Evolutionary conservation across 1,140 invertebrate genomes (phyloP).

Genomic region (Teleopsis dalmanni): DNA sequence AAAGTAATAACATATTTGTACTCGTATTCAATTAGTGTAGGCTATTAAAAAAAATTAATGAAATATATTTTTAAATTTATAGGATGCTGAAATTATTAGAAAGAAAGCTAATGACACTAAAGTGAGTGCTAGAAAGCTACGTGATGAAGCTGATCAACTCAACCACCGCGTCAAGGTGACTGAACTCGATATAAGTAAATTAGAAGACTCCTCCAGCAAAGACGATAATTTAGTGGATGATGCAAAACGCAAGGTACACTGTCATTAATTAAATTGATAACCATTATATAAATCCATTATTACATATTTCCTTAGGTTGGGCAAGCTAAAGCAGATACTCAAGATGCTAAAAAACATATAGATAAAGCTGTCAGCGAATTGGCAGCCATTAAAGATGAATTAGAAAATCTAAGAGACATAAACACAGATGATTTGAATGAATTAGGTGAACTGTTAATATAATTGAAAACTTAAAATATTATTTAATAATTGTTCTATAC

Average conservation of each 20-base stretch:
- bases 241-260: conserved; percentile 56
- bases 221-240: conserved; percentile 67
- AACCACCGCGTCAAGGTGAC: conserved; percentile 61
- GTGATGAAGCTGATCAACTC: conserved; percentile 69
- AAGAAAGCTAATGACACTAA: conserved; percentile 69
- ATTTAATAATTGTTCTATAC: neutral
- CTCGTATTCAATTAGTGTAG: too few relatives aligned
- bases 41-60: too few relatives aligned
- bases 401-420: conserved; percentile 70
- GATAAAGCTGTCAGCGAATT: conserved; percentile 70
- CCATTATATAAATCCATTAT: neutral
- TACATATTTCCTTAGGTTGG: conserved; percentile 56
- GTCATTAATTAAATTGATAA: neutral
- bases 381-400: conserved; percentile 68
- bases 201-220: conserved; percentile 64
- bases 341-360: conserved; percentile 71
- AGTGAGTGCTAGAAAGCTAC: conserved; percentile 61
- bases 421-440: conserved; percentile 61
- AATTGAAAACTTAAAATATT: neutral
- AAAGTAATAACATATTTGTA: too few relatives aligned
- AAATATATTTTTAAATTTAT: conserved; percentile 9
- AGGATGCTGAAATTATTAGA: conserved; percentile 67
- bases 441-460: conserved; percentile 43
- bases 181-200: conserved; percentile 57
- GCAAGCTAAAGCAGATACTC: conserved; percentile 74